Evolutionary conservation across 2,888 invertebrate genomes (phyloP), one percentile per base, ranked within the genome.

Genomic region (Eurytoma californica): DNA sequence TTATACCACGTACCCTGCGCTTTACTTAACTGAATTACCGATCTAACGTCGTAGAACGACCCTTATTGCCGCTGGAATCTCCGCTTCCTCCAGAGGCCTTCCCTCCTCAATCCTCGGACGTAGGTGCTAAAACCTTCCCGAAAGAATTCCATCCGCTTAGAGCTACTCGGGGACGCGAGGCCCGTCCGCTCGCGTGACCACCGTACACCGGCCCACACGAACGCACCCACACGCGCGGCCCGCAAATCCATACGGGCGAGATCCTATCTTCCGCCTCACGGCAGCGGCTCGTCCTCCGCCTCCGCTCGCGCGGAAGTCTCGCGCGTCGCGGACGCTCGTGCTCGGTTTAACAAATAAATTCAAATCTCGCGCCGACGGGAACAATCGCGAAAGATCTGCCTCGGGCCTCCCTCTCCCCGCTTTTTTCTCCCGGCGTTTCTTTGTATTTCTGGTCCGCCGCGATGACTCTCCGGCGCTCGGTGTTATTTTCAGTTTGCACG

Each of bases 281-380:
- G 39, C 51, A n/a, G 39, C 20, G 14, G 16, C 28, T 39, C 66
- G 16, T 39, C 24, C 30, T n/a, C 30, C 24, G 24, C n/a, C 47
- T n/a, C 16, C 66, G n/a, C 24, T 3, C 61, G 39, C 55, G 65
- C 78, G 77, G 77, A 80, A 77, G 77, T 74, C 57, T 39, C 65
- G 72, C 53, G 39, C 69, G 65, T 20, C 74, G 72, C 24, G 12
- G 72, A 28, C 65, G 74, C 49, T 75, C 81, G 81, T 81, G 81
- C 75, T 20, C 39, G 28, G 81, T 76, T 55, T 81, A 69, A 72
- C 69, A 76, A 81, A 78, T 72, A 72, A 78, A 78, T 76, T 81
- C 72, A 72, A 81, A 76, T 81, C 72, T 58, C 39, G n/a, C 61
- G 24, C 28, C 28, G 24, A n/a, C n/a, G 60, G 16, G 28, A 16